These are phyloP conservation scores for Scolopax mira DNA, from an alignment of 2,113 vertebrate genomes.

Conservation along the genomic window DNA sequence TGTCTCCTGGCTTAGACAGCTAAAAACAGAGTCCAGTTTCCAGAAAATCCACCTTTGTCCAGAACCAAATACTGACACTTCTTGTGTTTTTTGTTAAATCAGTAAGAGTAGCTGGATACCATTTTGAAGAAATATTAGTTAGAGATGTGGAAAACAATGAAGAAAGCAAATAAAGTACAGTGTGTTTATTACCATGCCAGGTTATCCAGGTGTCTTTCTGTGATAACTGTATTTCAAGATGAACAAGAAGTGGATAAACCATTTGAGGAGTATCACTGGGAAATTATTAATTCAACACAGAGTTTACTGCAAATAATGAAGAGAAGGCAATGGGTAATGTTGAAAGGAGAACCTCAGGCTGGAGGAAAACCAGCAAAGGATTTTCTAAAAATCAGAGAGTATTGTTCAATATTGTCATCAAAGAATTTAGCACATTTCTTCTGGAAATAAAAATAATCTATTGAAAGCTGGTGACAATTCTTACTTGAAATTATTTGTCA, in stretches of 20 bases:
- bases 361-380: neutral
- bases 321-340: neutral
- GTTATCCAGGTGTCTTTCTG: neutral
- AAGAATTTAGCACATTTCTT: neutral
- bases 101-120: neutral
- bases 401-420: neutral
- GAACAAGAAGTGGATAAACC: neutral
- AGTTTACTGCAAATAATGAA: neutral
- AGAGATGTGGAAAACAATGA: neutral
- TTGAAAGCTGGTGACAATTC: neutral
- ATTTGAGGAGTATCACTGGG: neutral
- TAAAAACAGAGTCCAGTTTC: neutral
- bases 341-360: neutral
- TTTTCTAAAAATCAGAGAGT: neutral
- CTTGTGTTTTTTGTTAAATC: neutral
- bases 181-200: neutral
- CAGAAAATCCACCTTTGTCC: neutral
- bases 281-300: neutral
- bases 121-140: neutral
- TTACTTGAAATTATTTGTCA: neutral
- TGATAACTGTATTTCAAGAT: neutral
- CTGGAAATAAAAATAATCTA: neutral
- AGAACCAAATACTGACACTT: neutral
- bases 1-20: neutral
- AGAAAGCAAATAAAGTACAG: neutral